These are phyloP conservation scores for Psix sp. DNA, from an alignment of 1,140 invertebrate genomes.

Conservation along the genomic window DNA sequence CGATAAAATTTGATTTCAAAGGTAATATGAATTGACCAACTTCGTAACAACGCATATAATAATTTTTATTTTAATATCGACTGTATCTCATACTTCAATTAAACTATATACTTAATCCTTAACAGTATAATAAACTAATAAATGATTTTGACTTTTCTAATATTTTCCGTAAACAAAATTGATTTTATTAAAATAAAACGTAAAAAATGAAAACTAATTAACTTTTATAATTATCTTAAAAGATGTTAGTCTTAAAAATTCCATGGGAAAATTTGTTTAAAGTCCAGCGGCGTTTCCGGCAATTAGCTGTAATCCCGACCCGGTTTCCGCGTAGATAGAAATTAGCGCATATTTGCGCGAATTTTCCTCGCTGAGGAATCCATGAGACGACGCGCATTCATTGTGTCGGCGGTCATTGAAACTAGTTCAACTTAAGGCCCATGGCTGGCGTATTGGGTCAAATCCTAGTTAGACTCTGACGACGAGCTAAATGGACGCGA, in stretches of 20 bases:
- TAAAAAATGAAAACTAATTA: neutral
- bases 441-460: conserved; percentile 27
- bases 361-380: conserved; percentile 1
- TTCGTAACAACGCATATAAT: no score
- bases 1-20: no score
- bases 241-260: no score
- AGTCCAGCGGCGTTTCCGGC: neutral
- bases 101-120: no score
- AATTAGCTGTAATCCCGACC: conserved; percentile 5
- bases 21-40: no score
- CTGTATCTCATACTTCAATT: no score
- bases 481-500: conserved; percentile 25
- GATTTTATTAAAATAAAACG: no score
- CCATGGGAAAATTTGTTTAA: neutral
- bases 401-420: conserved; percentile 36
- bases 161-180: no score
- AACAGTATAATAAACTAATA: no score
- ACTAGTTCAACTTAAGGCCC: conserved; percentile 31
- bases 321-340: neutral
- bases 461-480: conserved; percentile 36
- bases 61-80: no score
- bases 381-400: conserved; percentile 17
- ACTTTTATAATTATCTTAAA: no score
- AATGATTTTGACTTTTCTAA: no score
- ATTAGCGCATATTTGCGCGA: conserved; percentile 7